Base-by-base conservation (phyloP, 2,888 invertebrate genomes). In the Villa cingulata region DNA sequence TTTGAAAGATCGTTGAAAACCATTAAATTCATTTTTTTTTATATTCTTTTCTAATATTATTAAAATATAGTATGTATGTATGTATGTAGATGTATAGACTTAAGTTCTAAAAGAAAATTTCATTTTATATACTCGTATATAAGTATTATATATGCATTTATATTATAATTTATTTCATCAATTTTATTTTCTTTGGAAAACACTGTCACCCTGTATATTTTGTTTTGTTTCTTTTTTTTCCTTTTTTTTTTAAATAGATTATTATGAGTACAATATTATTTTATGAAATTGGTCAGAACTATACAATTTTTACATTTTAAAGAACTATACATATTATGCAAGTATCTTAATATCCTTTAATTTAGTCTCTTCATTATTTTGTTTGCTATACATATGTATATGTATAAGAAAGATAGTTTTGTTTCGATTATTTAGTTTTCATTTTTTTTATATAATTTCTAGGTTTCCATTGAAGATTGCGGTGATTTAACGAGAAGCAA, bases 401-500 rank as follows among this genome's bases (percentile, higher is more conserved):
- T 7, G 7, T 23, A 7, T 23, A 23, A 6, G 23, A 23, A 23
- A 6, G 4, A 23, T 23, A 23, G 7, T 23, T 23, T 23, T 6
- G 7, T 23, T 23, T 23, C 4, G 4, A 6, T 23, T 23, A 23
- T 6, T 23, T 23, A 6, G 7, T 23, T 6, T 23, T 23, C 7
- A 23, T 23, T 23, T 23, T 23, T 23, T 4, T 4, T 23, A 23
- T 23, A 6, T 23, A 23, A 23, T 27, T 20, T 54, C n/a, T 52
- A 56, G 18, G 51, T 55, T 41, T 67, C 66, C 49, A 58, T 61
- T 4, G 68, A 66, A 36, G 68, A 65, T 49, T 65, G 60, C 34
- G 64, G 62, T 16, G 68, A 65, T 46, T 67, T 68, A 47, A 65
- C 65, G 36, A 68, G 54, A 40, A 68, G 46, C 37, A 68, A 55